Conservation (phyloP, 2,888 invertebrate genomes). For the Drosophila incognita region DNA sequence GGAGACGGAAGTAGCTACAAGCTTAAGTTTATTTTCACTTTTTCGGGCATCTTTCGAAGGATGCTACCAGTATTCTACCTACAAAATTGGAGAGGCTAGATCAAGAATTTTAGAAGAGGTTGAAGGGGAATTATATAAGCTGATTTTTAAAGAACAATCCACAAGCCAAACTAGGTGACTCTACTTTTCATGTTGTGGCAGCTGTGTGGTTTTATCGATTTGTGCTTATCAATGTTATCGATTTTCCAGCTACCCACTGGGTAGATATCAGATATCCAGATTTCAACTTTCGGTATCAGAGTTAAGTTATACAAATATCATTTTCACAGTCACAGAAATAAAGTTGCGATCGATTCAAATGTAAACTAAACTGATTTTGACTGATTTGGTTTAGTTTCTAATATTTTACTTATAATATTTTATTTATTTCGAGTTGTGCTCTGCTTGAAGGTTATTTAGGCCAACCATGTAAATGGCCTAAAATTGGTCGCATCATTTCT, state of each 20-base stretch:
- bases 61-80: accelerated
- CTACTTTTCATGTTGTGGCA: neutral
- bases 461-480: conserved; percentile 53
- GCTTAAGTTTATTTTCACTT: accelerated
- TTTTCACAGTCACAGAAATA: neutral
- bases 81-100: neutral
- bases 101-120: neutral
- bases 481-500: conserved; percentile 46
- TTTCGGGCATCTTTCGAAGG: neutral
- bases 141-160: too few species aligned
- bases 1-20: neutral
- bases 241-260: neutral
- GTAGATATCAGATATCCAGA: too few species aligned
- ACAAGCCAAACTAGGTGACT: neutral
- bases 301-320: too few species aligned
- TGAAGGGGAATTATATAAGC: too few species aligned
- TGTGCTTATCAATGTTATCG: neutral
- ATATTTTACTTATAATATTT: neutral
- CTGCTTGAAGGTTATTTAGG: conserved; percentile 49
- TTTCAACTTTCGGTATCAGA: too few species aligned
- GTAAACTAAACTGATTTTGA: neutral
- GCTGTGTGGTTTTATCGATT: neutral
- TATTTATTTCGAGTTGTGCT: conserved; percentile 12
- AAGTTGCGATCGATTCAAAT: neutral
- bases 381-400: neutral